Base-by-base conservation (phyloP, 2,113 vertebrate genomes). In the Scortum barcoo region DNA sequence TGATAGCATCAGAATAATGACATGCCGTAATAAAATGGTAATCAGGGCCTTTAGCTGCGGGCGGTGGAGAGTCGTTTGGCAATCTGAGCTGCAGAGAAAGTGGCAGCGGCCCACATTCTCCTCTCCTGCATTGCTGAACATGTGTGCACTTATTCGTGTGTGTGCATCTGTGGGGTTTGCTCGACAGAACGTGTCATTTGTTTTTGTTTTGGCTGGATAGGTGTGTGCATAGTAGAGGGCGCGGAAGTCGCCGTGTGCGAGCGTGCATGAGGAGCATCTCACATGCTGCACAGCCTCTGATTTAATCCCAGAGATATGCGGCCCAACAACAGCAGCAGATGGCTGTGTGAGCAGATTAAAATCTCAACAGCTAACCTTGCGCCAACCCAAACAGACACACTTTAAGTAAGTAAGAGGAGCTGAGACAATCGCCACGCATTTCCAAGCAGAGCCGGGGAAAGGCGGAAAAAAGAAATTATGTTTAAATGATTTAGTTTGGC, bases 1-100 rank as follows among this genome's bases (percentile, higher is more conserved):
- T 91, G 94, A 94, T 93, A 92, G 86, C 87, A 92, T 94, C 91
- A 90, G 86, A 90, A 90, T 90, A 92, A 92, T 85, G 88, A 91
- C 90, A 81, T 44, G 58, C 69, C 28, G 76, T 88, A 90, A 92
- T 93, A 93, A 91, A 93, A 93, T 77, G 81, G 88, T 90, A 89
- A 94, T 92, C 80, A 80, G 72, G 78, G 85, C 69, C 91, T 86
- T 78, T 40, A 54, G 83, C 90, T 84, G 85, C 77, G 0, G 91
- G 80, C 51, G 14, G 61, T 2, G 17, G 72, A 50, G 58, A 67
- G 65, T 76, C 26, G 12, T 61, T 72, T 63, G 71, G 53, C 69
- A 61, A 50, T 69, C 46, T 36, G 80, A 78, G 82, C 80, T 50
- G 60, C 68, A 60, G 79, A 85, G 72, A 62, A 54, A 75, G 82